Evolutionary conservation across 2,797 vertebrate species (phyloP).

Genomic region (Neopelma chrysocephalum): DNA sequence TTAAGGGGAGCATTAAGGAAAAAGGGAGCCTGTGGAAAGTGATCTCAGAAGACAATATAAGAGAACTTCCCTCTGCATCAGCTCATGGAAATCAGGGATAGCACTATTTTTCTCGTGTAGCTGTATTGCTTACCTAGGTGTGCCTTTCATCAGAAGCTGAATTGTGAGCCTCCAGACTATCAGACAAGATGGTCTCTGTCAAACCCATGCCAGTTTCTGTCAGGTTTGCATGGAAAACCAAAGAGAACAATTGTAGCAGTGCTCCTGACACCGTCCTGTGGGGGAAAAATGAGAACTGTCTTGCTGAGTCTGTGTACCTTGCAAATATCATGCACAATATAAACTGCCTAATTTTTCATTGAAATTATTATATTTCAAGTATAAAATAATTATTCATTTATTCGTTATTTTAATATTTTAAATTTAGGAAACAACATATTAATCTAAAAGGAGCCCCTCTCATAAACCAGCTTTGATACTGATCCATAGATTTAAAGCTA

Average conservation of each 20-base stretch:
- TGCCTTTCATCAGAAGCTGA: not conserved
- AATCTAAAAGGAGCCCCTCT: not conserved
- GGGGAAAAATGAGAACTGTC: not conserved
- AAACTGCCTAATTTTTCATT: not conserved
- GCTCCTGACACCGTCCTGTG: not conserved
- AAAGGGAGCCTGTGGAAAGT: not conserved
- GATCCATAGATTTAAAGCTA: not conserved
- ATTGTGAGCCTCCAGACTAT: not conserved
- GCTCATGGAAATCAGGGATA: rapidly evolving
- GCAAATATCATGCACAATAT: not conserved
- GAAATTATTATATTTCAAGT: not conserved
- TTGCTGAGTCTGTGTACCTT: rapidly evolving
- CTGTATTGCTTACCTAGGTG: not conserved
- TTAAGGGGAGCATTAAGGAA: not conserved
- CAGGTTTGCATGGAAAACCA: not conserved
- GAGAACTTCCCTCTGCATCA: not conserved
- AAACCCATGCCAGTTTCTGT: not conserved
- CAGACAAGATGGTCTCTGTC: not conserved
- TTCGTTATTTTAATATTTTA: not conserved
- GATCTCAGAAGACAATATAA: not conserved
- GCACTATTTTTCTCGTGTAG: not conserved
- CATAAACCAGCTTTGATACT: not conserved
- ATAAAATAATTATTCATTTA: not conserved
- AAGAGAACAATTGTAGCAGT: not conserved
- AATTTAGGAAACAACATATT: not conserved